Evolutionary conservation across 1,140 invertebrate genomes (phyloP), one percentile per base, ranked within the genome.

Genomic region (Drosophila bocqueti): DNA sequence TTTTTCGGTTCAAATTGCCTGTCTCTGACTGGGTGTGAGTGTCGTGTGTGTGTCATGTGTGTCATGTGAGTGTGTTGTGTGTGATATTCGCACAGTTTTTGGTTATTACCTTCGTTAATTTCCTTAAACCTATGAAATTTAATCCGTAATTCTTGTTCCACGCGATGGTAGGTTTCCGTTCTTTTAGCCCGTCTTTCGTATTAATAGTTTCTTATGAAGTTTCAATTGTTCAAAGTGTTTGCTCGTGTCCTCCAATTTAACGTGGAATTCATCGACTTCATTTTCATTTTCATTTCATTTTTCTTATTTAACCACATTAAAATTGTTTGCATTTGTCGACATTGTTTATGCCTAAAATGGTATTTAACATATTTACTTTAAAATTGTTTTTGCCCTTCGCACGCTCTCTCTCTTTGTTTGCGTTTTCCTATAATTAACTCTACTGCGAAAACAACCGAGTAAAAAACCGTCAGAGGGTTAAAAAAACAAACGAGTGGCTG

Each of bases 291-390:
- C 24, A 26, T 26, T 26, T 26, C 16, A 38, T 76, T 58, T 79
- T 79, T 73, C 52, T 58, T 64, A 79, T 79, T 73, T 74, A 74
- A 79, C 62, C 61, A 61, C 67, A 79, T 79, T 80, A 80, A 80
- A 80, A 80, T 80, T 80, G 76, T 79, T 74, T 80, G 77, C 58
- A 62, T 68, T 80, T 63, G 29, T 49, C 26, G 76, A 40, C 68
- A 80, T 79, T 74, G 61, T 75, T 46, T 38, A 74, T 68, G 63
- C 69, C 73, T 79, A 80, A 80, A 80, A 79, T 79, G 77, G 76
- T 79, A 79, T 79, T 79, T 79, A 72, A 78, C 58, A 50, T 75
- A 74, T 75, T 80, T 79, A 49, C 55, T 72, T 66, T 66, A 73
- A 79, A 72, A 71, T 46, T 64, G 45, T 72, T 64, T 43, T 47